These are phyloP conservation scores for Scortum barcoo DNA, from an alignment of 2,113 vertebrate species.

Conservation along the genomic window DNA sequence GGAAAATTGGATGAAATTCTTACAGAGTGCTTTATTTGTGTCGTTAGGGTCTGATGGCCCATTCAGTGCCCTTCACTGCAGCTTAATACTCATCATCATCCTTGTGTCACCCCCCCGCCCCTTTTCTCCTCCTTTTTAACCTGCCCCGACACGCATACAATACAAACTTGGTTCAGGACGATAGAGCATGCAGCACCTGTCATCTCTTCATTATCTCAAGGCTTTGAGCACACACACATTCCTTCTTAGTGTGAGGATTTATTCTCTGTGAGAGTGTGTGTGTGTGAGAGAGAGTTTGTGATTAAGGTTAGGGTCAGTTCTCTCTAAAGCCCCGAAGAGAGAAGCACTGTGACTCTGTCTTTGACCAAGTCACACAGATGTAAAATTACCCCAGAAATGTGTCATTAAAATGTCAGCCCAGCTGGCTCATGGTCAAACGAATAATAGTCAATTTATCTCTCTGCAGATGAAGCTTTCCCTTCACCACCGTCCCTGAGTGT, in stretches of 20 bases:
- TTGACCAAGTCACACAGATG: conserved; percentile 16
- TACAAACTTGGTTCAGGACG: background rate
- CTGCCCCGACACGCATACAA: background rate
- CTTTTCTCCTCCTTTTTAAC: background rate
- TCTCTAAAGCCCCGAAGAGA: background rate
- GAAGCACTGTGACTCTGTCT: background rate
- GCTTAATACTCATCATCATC: background rate
- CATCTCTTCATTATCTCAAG: conserved; percentile 18
- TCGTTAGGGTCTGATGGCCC: background rate
- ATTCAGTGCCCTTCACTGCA: background rate
- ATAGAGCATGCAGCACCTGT: background rate
- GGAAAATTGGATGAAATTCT: background rate
- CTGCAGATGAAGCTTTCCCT: conserved; percentile 9
- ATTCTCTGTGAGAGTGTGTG: too few species aligned
- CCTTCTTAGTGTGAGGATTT: background rate
- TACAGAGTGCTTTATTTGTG: background rate
- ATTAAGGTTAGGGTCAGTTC: conserved; percentile 6
- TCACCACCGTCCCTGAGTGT: conserved; percentile 13
- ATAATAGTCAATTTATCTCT: conserved; percentile 32
- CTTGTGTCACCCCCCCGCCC: background rate
- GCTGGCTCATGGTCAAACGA: conserved; percentile 42
- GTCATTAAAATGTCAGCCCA: conserved; percentile 54
- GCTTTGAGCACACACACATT: background rate
- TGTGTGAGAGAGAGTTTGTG: background rate
- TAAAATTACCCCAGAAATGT: conserved; percentile 36